Base-by-base conservation (phyloP, 2,113 vertebrate species). In the Pimephales promelas region DNA sequence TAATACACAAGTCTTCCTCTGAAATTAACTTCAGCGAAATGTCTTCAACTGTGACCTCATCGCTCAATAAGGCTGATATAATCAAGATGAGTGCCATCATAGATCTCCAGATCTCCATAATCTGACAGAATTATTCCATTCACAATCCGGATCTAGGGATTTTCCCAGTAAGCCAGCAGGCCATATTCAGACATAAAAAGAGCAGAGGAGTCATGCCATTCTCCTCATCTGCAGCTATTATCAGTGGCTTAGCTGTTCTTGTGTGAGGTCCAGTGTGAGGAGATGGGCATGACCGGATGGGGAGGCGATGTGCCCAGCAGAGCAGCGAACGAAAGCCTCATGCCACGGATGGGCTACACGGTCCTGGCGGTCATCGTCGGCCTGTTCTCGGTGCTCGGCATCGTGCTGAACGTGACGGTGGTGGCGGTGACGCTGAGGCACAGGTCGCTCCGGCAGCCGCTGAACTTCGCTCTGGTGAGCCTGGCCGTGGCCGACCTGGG, bases 381-480 rank as follows among this genome's bases (percentile, higher is more conserved):
- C n/a, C 84, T 91, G 31, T 92, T 92, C 59, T 93, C 93, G 0
- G 77, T 80, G 0, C 74, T 78, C 16, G 92, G 92, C 20, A 85
- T 95, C 62, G 43, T 94, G 64, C 85, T 94, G 76, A 94, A 94
- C n/a, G 24, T 90, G 24, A 78, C 90, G 2, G 93, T 94, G 79
- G 92, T 94, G 10, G 84, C 89, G 68, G 92, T 94, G 88, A 95
- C 92, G 1, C 20, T 93, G 14, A 91, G 54, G 36, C 87, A 93
- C 88, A 87, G 87, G 10, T 89, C 93, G 82, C 87, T 94, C 6
- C 87, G 89, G 61, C 93, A 94, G 78, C 92, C 94, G 0, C 90
- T 95, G 34, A 95, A 92, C 85, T 94, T 93, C 18, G 93, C 93
- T 9, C 87, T 95, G 85, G 93, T 95, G 1, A 94, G 94, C 87